Percentiles rank a stretch among this genome's conserved stretches.
These are phyloP conservation scores for Pristionchus mayeri DNA, from an alignment of 2,888 invertebrate genomes.

Conservation along the genomic window DNA sequence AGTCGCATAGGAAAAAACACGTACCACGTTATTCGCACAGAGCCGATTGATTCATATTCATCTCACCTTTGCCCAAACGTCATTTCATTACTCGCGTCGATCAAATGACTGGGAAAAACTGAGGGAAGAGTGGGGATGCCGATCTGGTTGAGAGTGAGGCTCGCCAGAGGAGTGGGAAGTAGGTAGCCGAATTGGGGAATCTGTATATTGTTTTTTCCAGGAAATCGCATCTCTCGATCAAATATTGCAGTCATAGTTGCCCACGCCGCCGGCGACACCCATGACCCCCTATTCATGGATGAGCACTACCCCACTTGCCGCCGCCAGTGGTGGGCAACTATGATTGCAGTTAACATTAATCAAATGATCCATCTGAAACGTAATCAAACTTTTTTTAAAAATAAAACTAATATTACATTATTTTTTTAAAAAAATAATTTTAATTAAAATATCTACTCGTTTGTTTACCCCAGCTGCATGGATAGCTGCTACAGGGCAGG, in stretches of 20 bases:
- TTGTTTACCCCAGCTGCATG: background rate
- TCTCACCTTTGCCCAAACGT: slow-evolving; percentile 9
- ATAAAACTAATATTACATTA: too few species aligned
- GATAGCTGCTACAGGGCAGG: background rate
- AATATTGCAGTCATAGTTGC: too few species aligned
- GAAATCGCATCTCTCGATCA: too few species aligned
- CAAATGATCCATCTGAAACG: background rate
- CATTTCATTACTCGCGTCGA: background rate
- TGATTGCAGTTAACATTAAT: background rate
- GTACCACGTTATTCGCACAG: too few species aligned
- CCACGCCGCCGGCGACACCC: too few species aligned
- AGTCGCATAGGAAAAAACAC: too few species aligned
- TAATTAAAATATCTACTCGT: too few species aligned
- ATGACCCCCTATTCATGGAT: too few species aligned
- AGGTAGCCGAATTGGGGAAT: slow-evolving; percentile 12
- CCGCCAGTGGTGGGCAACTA: background rate
- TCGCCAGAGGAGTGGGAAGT: background rate
- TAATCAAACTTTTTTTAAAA: background rate
- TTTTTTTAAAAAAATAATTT: too few species aligned
- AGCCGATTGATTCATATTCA: too few species aligned
- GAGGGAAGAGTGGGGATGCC: slow-evolving; percentile 1
- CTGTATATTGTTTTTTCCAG: background rate
- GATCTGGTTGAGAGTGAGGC: background rate
- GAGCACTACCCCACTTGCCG: too few species aligned
- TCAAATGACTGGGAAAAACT: background rate